phyloP scores from a whole-genome alignment of 1,140 invertebrate species.

The Pteromalus puparum region DNA sequence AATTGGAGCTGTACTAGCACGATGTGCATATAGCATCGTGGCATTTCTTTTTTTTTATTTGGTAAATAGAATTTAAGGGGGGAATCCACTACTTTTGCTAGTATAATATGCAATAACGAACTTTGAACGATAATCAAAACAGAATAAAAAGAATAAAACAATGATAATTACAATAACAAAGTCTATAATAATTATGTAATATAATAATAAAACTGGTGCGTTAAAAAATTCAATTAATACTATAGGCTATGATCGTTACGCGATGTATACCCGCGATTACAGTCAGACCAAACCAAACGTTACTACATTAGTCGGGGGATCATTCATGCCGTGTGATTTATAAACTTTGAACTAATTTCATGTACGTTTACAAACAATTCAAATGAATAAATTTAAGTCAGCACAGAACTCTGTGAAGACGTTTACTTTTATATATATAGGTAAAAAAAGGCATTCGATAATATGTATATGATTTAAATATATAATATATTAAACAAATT shows the following conservation, averaged over 20 bases:
- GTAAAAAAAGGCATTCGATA: constrained; percentile 35
- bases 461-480: constrained; percentile 36
- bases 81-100: not conserved
- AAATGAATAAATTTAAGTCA: constrained; percentile 45
- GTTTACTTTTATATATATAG: constrained; percentile 4
- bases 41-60: not conserved
- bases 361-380: constrained; percentile 46
- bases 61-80: not conserved
- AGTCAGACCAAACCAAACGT: constrained; percentile 71
- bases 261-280: constrained; percentile 41
- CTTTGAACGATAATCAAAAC: constrained; percentile 15
- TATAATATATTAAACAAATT: constrained; percentile 37
- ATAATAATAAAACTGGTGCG: constrained; percentile 24
- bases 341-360: constrained; percentile 57
- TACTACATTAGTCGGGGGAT: constrained; percentile 73
- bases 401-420: constrained; percentile 27
- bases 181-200: constrained; percentile 7
- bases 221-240: constrained; percentile 30
- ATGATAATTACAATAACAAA: not conserved
- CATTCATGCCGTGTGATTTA: constrained; percentile 67
- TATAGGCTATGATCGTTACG: constrained; percentile 43
- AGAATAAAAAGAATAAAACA: constrained; percentile 3
- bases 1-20: constrained; percentile 57
- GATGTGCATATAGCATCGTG: not conserved
- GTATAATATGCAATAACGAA: constrained; percentile 14